Conservation (phyloP, 2,888 invertebrate species). For the Cantharis rustica region DNA sequence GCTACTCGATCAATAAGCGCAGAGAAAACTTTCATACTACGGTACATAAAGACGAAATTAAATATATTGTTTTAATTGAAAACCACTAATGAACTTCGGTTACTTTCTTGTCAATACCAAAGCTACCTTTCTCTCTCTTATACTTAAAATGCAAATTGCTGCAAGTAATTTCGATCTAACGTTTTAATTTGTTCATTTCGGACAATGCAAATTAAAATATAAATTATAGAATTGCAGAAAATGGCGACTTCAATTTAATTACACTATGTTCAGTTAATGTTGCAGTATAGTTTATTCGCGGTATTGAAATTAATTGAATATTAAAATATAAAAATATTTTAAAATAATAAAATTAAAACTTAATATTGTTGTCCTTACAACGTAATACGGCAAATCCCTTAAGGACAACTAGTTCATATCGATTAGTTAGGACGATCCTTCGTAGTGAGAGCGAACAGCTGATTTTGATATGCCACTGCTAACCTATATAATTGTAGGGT, state of each 20-base stretch:
- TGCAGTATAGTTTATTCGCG: not conserved
- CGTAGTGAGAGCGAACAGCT: conserved; percentile 24
- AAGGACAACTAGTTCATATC: conserved; percentile 24
- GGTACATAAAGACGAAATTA: conserved; percentile 21
- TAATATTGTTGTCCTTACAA: not conserved
- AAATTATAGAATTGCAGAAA: not conserved
- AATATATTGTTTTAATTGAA: conserved; percentile 2
- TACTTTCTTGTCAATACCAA: not conserved
- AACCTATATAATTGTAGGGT: conserved; percentile 25
- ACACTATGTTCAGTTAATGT: not conserved
- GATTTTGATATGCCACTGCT: conserved; percentile 30
- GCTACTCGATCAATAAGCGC: conserved; percentile 32
- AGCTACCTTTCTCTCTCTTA: not conserved
- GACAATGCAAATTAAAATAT: not conserved
- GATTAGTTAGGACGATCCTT: conserved; percentile 27
- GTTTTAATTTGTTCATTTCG: conserved; percentile 8
- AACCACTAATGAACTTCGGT: not conserved
- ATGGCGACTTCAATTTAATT: not conserved
- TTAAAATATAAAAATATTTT: not conserved
- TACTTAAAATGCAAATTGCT: conserved; percentile 9
- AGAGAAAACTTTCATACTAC: conserved; percentile 32
- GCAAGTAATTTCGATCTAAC: conserved; percentile 8
- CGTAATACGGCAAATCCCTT: conserved; percentile 4
- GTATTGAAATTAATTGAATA: not conserved
- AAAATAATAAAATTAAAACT: not conserved